Base-by-base conservation (phyloP, 1,140 invertebrate genomes). In the Caenorhabditis latens region DNA sequence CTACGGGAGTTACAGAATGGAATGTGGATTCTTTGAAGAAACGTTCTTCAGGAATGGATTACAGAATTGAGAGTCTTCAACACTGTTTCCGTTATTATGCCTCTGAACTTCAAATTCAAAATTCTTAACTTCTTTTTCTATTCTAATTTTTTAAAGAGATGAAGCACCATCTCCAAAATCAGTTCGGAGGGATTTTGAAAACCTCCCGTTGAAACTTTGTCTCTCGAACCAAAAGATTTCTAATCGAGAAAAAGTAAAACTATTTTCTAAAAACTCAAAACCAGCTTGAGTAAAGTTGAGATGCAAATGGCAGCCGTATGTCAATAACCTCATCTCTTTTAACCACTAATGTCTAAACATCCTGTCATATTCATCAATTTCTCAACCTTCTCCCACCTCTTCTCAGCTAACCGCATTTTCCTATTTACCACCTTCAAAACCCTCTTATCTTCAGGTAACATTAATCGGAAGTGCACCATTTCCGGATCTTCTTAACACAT, bases 331-430 rank as follows among this genome's bases (percentile, higher is more conserved):
- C 71, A 50, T 48, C 43, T 79, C 57, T 16, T 46, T 43, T 79
- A 50, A 50, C 71, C 71, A 79, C 71, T 79, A 79, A 79, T 79
- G 71, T 53, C 71, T 79, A 79, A 42, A 42, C 71, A 79, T 79
- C 71, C 71, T 79, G 71, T 79, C 71, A 79, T 79, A 79, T 50
- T 79, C 71, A 79, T 79, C 63, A 53, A 53, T 53, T 53, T 53
- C 50, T 53, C 50, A 32, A 42, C 63, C 24, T 71, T 46, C 24
- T 42, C n/a, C 8, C 21, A n/a, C n/a, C 8, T 13, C 46, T 79
- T 19, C 42, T 71, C 16, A 14, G 19, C 42, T 79, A 19, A 50
- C 71, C 71, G 40, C 43, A 43, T 58, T 58, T 63, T 24, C 24
- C 61, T 63, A 63, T 63, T 63, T 63, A 79, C 71, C 71, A 50